phyloP scores from a whole-genome alignment of 2,113 vertebrate species.

The Lynx canadensis region DNA sequence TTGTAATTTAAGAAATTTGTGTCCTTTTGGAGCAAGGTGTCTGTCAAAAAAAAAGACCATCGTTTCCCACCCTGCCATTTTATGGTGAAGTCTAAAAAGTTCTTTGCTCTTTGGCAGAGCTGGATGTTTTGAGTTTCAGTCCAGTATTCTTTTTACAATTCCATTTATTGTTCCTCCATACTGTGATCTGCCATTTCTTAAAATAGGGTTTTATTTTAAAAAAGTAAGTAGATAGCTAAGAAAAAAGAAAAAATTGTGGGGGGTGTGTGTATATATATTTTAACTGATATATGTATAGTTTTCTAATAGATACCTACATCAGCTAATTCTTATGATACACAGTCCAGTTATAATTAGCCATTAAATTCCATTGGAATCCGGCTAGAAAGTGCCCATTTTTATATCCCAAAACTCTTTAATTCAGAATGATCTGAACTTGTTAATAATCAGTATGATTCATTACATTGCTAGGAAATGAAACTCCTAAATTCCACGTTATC shows the following conservation, averaged over 20 bases:
- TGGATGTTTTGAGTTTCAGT: slow-evolving; percentile 23
- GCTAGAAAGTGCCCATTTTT: not conserved
- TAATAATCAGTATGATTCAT: not conserved
- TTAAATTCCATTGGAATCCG: slow-evolving; percentile 6
- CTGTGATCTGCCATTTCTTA: not conserved
- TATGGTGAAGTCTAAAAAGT: not conserved
- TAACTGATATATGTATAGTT: not conserved
- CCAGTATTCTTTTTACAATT: not conserved
- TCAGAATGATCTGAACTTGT: not conserved
- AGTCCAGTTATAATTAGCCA: slow-evolving; percentile 9
- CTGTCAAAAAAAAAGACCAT: not conserved
- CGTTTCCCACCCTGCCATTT: not conserved
- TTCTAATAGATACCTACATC: not conserved
- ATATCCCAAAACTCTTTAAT: not conserved
- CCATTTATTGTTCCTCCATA: not conserved
- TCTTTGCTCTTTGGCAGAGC: not conserved
- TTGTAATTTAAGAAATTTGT: slow-evolving; percentile 1
- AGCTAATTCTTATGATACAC: not conserved
- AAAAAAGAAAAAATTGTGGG: not conserved
- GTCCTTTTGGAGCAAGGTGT: not conserved
- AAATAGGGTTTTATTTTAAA: not conserved
- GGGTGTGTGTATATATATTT: not conserved
- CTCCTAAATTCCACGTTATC: not conserved
- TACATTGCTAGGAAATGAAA: slow-evolving; percentile 33
- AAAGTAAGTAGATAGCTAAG: not conserved